phyloP scores from a whole-genome alignment of 2,797 vertebrate genomes.

The Pseudochirops corinnae region DNA sequence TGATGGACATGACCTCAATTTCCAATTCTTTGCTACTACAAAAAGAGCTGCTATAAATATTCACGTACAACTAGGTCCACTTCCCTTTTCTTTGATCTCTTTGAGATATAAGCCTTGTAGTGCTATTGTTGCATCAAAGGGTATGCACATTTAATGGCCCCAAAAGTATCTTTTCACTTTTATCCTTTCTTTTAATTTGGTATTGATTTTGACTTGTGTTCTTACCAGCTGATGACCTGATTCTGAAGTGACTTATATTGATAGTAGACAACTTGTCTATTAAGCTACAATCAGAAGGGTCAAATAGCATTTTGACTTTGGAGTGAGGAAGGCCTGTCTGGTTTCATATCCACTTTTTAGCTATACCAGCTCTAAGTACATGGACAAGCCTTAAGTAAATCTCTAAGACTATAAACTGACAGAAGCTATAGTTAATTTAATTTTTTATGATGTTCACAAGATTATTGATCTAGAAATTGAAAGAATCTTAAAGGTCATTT shows the following conservation, averaged over 20 bases:
- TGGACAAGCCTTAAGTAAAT: background rate
- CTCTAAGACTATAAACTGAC: background rate
- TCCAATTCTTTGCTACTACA: too few species aligned
- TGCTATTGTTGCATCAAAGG: too few species aligned
- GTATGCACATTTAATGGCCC: too few species aligned
- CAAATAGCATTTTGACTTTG: background rate
- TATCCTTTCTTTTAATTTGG: too few species aligned
- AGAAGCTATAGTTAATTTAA: background rate
- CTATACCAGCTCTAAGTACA: background rate
- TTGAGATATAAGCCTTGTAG: too few species aligned
- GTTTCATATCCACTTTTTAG: background rate
- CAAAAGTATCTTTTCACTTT: too few species aligned
- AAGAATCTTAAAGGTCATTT: background rate
- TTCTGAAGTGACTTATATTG: background rate
- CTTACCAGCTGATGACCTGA: too few species aligned
- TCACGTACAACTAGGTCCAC: too few species aligned
- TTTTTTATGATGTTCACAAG: background rate
- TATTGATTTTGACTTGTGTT: too few species aligned
- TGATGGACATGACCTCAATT: too few species aligned
- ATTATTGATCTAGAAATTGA: background rate
- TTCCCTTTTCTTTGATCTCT: too few species aligned
- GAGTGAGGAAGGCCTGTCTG: background rate
- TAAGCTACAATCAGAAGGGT: background rate
- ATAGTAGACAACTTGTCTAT: background rate
- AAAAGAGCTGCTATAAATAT: too few species aligned